Evolutionary conservation across 2,888 invertebrate species (phyloP).

Genomic region (Pycnomerus fuliginosus): DNA sequence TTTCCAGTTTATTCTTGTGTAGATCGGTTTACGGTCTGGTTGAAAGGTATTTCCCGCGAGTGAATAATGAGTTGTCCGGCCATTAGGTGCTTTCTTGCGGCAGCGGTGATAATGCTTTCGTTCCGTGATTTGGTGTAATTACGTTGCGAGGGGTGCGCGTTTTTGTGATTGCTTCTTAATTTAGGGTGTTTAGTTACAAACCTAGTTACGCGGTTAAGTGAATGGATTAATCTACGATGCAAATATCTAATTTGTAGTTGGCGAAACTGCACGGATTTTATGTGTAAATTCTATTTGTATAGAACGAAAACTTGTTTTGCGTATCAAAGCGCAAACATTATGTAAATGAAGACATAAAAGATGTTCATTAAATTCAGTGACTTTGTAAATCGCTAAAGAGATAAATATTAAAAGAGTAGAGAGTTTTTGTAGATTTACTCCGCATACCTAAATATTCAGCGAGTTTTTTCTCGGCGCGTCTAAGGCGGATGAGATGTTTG

Average conservation of each 20-base stretch:
- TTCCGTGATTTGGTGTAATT: conserved; percentile 20
- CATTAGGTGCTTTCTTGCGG: background rate
- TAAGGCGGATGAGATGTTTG: conserved; percentile 16
- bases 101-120: conserved; percentile 17
- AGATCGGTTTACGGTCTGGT: no score
- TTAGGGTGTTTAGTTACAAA: conserved; percentile 10
- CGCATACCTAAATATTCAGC: conserved; percentile 22
- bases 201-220: conserved; percentile 10
- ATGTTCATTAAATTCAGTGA: conserved; percentile 48
- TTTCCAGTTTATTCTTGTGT: no score
- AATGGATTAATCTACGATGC: conserved; percentile 14
- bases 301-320: conserved; percentile 35
- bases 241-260: conserved; percentile 12
- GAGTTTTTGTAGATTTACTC: conserved; percentile 15
- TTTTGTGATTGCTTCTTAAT: conserved; percentile 16
- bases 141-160: conserved; percentile 10
- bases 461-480: conserved; percentile 16
- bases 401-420: conserved; percentile 42
- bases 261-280: conserved; percentile 13
- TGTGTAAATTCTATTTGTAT: conserved; percentile 26
- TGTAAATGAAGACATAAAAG: conserved; percentile 46
- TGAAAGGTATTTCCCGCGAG: conserved; percentile 14
- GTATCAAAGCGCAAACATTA: conserved; percentile 45
- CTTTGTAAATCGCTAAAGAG: conserved; percentile 41
- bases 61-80: conserved; percentile 15